Percentiles rank a stretch among this genome's conserved stretches.
Conservation (phyloP, 1,140 invertebrate genomes). For the Hermetia illucens region DNA sequence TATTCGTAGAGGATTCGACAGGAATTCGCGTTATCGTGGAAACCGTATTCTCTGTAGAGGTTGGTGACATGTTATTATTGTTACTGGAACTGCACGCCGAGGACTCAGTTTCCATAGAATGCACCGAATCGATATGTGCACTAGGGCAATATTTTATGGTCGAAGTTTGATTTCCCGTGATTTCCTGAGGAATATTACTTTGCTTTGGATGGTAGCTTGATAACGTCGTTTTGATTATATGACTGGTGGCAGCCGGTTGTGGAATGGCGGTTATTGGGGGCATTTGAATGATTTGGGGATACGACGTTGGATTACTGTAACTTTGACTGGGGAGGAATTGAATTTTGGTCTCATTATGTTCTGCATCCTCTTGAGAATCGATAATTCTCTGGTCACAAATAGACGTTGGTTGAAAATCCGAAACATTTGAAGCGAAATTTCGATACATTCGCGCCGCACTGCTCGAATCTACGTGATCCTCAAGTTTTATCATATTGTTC, state of each 20-base stretch:
- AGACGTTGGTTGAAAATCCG: neutral
- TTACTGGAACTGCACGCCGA: conserved; percentile 10
- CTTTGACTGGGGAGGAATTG: neutral
- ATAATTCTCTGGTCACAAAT: neutral
- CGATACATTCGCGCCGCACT: neutral
- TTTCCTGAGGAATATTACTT: neutral
- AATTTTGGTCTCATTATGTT: neutral
- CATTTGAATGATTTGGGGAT: neutral
- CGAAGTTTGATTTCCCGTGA: conserved; percentile 15
- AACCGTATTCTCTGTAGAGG: conserved; percentile 2
- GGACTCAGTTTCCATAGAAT: no score
- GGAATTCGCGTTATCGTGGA: neutral
- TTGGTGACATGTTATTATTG: conserved; percentile 11
- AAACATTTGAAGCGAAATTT: neutral
- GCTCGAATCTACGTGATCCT: conserved; percentile 3
- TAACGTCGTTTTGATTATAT: neutral
- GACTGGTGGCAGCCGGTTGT: neutral
- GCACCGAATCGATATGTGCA: no score
- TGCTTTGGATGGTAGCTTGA: neutral
- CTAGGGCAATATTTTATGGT: conserved; percentile 27
- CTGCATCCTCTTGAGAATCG: neutral
- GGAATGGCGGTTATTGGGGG: neutral
- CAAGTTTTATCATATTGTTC: conserved; percentile 2
- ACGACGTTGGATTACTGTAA: neutral
- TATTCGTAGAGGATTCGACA: neutral